Percentiles rank a stretch among this genome's conserved stretches.
These are phyloP conservation scores for Thermophis baileyi DNA, from an alignment of 2,113 vertebrate species.

Conservation along the genomic window DNA sequence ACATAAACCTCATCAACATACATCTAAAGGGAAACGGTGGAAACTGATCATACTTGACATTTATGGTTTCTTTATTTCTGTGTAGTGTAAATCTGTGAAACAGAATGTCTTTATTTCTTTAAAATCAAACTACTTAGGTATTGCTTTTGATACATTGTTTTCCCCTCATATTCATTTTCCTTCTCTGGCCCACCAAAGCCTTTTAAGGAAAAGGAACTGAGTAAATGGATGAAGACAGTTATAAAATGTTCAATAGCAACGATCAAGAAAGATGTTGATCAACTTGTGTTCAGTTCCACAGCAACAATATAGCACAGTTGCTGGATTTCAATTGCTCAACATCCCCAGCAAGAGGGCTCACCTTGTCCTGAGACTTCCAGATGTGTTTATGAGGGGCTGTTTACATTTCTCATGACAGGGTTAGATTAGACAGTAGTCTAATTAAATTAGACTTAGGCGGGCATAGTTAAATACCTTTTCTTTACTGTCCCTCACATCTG, in stretches of 20 bases:
- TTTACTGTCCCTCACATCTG: not conserved
- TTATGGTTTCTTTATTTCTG: conserved; percentile 65
- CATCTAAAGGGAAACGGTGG: conserved; percentile 67
- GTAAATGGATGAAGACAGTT: not conserved
- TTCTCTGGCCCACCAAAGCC: not conserved
- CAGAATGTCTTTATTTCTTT: conserved; percentile 60
- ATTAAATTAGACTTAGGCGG: not conserved
- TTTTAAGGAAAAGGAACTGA: not conserved
- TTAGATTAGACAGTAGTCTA: not conserved
- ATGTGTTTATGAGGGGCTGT: not conserved
- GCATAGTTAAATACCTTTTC: not conserved
- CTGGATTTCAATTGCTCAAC: not conserved
- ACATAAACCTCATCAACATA: conserved; percentile 76
- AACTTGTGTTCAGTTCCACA: not conserved
- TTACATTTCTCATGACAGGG: not conserved
- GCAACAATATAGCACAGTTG: not conserved
- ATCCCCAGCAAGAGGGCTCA: not conserved
- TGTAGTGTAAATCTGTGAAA: conserved; percentile 64
- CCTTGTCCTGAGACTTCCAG: not conserved
- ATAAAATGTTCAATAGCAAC: not conserved
- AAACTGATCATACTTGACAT: conserved; percentile 73
- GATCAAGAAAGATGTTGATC: not conserved
- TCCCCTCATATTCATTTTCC: not conserved
- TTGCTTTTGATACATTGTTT: not conserved
- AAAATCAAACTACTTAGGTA: conserved; percentile 46